Conservation (phyloP, 1,140 invertebrate species). For the Brachionus calyciflorus region DNA sequence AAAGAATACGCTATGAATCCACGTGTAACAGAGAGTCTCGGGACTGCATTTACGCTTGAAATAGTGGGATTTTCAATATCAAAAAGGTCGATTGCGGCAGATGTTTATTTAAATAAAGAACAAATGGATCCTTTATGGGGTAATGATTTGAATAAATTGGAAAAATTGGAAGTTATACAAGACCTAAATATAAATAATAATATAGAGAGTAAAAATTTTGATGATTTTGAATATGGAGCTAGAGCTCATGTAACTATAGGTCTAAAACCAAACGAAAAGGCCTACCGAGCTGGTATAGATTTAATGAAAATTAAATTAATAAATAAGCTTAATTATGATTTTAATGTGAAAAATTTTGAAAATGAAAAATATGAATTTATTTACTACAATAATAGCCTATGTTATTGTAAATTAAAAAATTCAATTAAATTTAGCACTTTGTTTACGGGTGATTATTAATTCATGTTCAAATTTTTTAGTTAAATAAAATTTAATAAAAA, state of each 20-base stretch:
- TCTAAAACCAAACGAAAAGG: background rate
- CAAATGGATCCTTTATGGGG: background rate
- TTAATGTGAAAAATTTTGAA: background rate
- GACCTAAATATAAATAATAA: background rate
- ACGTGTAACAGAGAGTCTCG: background rate
- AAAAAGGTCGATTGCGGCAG: background rate
- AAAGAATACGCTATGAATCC: background rate
- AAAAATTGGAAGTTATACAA: background rate
- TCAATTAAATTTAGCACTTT: conserved; percentile 14
- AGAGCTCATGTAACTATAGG: conserved; percentile 17
- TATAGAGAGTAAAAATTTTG: background rate
- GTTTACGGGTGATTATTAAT: conserved; percentile 33
- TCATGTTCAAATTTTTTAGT: no score
- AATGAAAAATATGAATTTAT: conserved; percentile 14
- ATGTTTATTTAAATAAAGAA: background rate
- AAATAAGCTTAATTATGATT: background rate
- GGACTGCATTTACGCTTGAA: background rate
- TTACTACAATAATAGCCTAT: background rate
- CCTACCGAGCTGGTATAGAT: conserved; percentile 16
- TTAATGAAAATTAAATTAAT: conserved; percentile 2
- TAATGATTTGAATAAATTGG: conserved; percentile 2
- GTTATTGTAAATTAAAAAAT: conserved; percentile 19
- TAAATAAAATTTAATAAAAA: no score
- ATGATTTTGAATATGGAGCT: background rate
- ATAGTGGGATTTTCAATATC: background rate